phyloP scores from a whole-genome alignment of 1,140 invertebrate genomes.

The Pseudomyrmex sp. region DNA sequence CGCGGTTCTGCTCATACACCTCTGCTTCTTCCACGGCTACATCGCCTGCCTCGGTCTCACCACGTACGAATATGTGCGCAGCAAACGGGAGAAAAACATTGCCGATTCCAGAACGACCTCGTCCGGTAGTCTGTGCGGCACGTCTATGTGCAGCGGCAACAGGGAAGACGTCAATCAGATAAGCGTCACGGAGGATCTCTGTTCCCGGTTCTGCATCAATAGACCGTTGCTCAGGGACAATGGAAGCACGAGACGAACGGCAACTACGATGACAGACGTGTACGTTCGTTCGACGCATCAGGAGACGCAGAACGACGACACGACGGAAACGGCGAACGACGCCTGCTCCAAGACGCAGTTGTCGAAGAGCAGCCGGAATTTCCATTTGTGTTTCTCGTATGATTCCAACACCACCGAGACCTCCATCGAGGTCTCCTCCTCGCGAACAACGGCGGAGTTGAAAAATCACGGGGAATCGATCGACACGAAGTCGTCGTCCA shows the following conservation, averaged over 20 bases:
- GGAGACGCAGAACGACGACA: neutral
- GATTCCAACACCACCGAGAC: slow-evolving; percentile 77
- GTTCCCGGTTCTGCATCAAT: slow-evolving; percentile 10
- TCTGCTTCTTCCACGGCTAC: slow-evolving; percentile 96
- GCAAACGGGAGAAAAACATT: slow-evolving; percentile 83
- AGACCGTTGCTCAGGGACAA: neutral
- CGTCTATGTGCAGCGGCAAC: slow-evolving; percentile 48
- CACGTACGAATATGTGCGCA: slow-evolving; percentile 95
- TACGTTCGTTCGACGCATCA: slow-evolving; percentile 23
- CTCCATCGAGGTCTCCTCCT: slow-evolving; percentile 78
- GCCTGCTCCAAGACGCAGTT: neutral
- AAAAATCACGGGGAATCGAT: slow-evolving; percentile 21
- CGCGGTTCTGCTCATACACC: slow-evolving; percentile 92
- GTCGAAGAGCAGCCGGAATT: slow-evolving; percentile 69
- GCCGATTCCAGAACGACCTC: slow-evolving; percentile 26
- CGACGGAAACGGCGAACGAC: neutral
- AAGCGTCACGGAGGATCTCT: slow-evolving; percentile 9
- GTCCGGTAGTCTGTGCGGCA: slow-evolving; percentile 53
- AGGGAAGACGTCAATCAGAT: slow-evolving; percentile 60
- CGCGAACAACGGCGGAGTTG: slow-evolving; percentile 56
- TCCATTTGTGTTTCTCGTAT: slow-evolving; percentile 81
- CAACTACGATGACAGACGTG: neutral
- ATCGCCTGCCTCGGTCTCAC: slow-evolving; percentile 93
- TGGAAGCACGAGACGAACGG: neutral
- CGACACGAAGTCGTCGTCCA: slow-evolving; percentile 79